Evolutionary conservation across 2,888 invertebrate genomes (phyloP).

Genomic region (Epirrita christyi): DNA sequence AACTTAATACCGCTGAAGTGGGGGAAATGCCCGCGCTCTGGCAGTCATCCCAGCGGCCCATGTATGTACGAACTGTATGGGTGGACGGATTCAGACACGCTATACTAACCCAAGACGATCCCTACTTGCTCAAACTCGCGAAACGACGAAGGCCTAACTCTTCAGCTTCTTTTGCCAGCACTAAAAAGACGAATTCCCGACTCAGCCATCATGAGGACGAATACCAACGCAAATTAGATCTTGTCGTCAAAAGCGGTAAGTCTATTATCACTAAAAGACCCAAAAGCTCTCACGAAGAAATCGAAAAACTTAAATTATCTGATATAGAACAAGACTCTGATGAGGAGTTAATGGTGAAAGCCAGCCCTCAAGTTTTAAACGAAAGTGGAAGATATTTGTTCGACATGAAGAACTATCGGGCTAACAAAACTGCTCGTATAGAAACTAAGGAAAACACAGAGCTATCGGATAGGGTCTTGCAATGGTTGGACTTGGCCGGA

Average conservation of each 20-base stretch:
- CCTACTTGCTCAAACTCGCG: conserved; percentile 61
- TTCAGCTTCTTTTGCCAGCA: conserved; percentile 59
- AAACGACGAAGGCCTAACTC: conserved; percentile 67
- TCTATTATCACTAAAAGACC: conserved; percentile 52
- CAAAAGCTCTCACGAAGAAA: conserved; percentile 47
- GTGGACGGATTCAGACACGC: conserved; percentile 89
- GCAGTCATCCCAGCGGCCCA: conserved; percentile 86
- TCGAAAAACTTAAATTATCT: conserved; percentile 65
- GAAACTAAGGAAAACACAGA: conserved; percentile 69
- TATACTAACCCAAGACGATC: conserved; percentile 87
- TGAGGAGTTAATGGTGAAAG: conserved; percentile 59
- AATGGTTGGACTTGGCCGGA: conserved; percentile 92
- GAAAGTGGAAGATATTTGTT: conserved; percentile 53
- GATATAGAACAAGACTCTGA: conserved; percentile 64
- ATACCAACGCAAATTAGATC: conserved; percentile 61
- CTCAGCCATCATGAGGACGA: conserved; percentile 59
- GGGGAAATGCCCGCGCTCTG: conserved; percentile 84
- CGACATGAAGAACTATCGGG: conserved; percentile 67
- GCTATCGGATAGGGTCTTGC: conserved; percentile 89
- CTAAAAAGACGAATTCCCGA: conserved; percentile 48
- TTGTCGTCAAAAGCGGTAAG: conserved; percentile 64
- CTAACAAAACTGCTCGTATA: conserved; percentile 66
- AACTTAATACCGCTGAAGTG: conserved; percentile 40
- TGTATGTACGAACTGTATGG: conserved; percentile 88
- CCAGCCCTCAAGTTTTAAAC: conserved; percentile 60